Conservation (phyloP, 2,888 invertebrate species). For the Criorhina ranunculi region DNA sequence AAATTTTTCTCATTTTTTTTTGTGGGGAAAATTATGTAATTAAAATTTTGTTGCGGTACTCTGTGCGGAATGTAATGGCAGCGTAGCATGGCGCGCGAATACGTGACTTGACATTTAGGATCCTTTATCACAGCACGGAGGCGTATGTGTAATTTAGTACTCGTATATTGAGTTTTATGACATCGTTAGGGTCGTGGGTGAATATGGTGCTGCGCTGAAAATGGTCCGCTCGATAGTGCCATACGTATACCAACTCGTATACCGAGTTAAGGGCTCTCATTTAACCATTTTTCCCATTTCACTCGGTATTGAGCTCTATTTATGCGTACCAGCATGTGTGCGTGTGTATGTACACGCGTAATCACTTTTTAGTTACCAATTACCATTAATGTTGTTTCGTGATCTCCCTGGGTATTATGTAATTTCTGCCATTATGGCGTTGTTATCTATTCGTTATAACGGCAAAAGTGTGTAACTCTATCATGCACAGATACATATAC, state of each 20-base stretch:
- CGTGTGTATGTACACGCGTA: conserved; percentile 10
- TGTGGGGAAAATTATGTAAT: conserved; percentile 46
- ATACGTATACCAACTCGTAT: background rate
- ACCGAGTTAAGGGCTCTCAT: conserved; percentile 40
- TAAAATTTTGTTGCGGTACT: conserved; percentile 62
- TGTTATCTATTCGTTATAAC: background rate
- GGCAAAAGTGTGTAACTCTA: background rate
- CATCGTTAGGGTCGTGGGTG: conserved; percentile 56
- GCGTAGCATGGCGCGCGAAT: background rate
- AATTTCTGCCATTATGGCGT: conserved; percentile 20
- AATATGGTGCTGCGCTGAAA: conserved; percentile 19
- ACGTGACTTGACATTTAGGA: conserved; percentile 67
- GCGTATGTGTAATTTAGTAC: conserved; percentile 64
- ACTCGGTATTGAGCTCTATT: conserved; percentile 43
- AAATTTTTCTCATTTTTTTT: too few species aligned
- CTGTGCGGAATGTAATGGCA: conserved; percentile 42
- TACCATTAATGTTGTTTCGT: conserved; percentile 50
- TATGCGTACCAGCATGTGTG: conserved; percentile 1
- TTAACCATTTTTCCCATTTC: conserved; percentile 22
- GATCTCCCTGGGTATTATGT: conserved; percentile 50
- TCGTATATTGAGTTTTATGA: conserved; percentile 59
- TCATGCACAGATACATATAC: too few species aligned
- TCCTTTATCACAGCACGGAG: conserved; percentile 25
- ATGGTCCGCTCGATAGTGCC: conserved; percentile 19
- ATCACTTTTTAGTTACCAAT: conserved; percentile 64